Evolutionary conservation across 2,113 vertebrate species (phyloP).

Genomic region (Charadrius vociferus): DNA sequence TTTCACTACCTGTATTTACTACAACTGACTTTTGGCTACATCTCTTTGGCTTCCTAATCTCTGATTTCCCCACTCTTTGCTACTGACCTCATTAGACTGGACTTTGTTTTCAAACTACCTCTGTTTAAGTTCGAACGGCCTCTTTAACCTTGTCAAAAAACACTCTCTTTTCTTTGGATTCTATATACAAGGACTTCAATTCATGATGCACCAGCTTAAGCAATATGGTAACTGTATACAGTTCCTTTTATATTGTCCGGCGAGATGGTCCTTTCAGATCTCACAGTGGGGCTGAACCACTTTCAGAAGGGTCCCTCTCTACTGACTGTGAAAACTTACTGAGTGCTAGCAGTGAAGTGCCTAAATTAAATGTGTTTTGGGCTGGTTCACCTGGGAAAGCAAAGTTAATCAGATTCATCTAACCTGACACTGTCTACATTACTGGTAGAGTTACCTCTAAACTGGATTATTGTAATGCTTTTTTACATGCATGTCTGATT

Average conservation of each 20-base stretch:
- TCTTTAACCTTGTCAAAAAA: neutral
- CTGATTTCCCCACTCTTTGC: neutral
- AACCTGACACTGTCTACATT: neutral
- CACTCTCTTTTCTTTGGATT: neutral
- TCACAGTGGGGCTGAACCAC: neutral
- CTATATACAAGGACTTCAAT: neutral
- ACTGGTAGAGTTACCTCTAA: neutral
- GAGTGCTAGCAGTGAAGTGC: neutral
- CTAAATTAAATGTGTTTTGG: neutral
- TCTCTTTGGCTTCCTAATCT: neutral
- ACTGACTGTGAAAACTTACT: neutral
- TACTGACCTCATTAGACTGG: neutral
- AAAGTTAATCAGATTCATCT: neutral
- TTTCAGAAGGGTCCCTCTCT: neutral
- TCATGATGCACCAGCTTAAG: neutral
- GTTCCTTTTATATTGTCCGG: neutral
- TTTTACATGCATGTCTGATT: neutral
- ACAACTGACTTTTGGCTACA: neutral
- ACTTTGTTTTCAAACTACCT: neutral
- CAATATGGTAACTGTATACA: neutral
- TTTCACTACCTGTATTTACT: neutral
- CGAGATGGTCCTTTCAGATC: neutral
- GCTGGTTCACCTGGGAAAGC: neutral
- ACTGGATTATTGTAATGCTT: neutral
- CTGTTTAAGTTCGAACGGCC: neutral